Evolutionary conservation across 1,140 invertebrate genomes (phyloP).

Genomic region (Ruditapes philippinarum): DNA sequence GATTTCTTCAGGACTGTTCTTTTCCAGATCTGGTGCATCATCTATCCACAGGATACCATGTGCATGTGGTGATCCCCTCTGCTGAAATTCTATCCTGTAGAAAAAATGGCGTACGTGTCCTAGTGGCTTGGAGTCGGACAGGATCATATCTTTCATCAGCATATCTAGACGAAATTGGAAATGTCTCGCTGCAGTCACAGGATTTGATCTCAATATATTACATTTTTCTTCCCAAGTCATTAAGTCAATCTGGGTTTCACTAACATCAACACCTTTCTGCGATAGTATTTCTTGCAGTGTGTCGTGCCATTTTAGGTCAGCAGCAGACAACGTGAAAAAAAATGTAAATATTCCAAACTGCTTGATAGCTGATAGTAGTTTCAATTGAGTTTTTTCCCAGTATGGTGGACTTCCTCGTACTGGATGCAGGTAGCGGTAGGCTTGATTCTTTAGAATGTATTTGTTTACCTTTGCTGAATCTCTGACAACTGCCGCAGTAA

Average conservation of each 20-base stretch:
- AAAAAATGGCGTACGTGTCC: constrained; percentile 74
- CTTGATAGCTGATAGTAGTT: constrained; percentile 70
- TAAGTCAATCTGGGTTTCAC: background rate
- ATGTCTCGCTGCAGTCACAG: constrained; percentile 65
- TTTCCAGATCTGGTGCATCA: constrained; percentile 78
- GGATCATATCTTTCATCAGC: constrained; percentile 54
- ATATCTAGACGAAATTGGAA: constrained; percentile 66
- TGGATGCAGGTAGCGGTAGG: constrained; percentile 13
- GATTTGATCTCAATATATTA: constrained; percentile 57
- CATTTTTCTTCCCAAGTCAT: constrained; percentile 38
- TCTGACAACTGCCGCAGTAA: constrained; percentile 47
- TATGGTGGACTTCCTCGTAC: constrained; percentile 67
- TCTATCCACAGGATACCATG: constrained; percentile 86
- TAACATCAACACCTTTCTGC: background rate
- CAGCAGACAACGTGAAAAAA: constrained; percentile 59
- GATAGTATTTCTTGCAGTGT: constrained; percentile 26
- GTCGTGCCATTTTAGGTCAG: constrained; percentile 28
- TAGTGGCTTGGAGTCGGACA: constrained; percentile 40
- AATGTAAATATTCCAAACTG: constrained; percentile 65
- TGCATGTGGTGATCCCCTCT: constrained; percentile 86
- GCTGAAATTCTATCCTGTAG: constrained; percentile 86
- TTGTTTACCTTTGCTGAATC: constrained; percentile 6
- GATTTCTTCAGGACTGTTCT: constrained; percentile 38
- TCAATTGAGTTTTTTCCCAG: constrained; percentile 63
- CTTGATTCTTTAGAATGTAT: constrained; percentile 18